These are phyloP conservation scores for Zoroaster sp. DNA, from an alignment of 53 echinoderm and acorn worm genomes.

Conservation along the genomic window DNA sequence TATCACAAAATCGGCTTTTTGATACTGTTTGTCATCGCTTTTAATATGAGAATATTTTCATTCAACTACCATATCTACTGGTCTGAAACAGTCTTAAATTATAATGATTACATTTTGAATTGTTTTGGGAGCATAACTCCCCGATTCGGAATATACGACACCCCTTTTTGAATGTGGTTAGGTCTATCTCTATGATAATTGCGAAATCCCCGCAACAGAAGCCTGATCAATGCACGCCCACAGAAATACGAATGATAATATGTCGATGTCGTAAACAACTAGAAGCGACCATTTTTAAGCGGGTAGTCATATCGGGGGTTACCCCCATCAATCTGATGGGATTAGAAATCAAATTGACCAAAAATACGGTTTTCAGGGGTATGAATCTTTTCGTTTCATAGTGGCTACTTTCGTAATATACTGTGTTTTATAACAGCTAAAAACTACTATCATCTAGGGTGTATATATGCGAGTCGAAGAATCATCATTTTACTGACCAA, in stretches of 20 bases:
- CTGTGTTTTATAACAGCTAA: too few relatives aligned
- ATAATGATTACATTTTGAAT: not conserved
- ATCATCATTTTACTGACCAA: not conserved
- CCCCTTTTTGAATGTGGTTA: not conserved
- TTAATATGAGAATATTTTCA: not conserved
- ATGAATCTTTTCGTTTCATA: too few relatives aligned
- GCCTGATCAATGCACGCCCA: not conserved
- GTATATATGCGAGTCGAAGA: too few relatives aligned
- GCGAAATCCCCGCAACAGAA: constrained; percentile 35
- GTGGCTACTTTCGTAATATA: too few relatives aligned
- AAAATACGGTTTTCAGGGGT: not conserved
- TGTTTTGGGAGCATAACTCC: not conserved
- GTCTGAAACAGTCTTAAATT: not conserved
- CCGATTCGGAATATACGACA: too few relatives aligned
- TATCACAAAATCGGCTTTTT: not conserved
- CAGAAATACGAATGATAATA: not conserved
- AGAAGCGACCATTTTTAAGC: constrained; percentile 27
- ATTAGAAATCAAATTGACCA: not conserved
- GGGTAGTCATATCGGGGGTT: not conserved
- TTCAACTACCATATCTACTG: not conserved
- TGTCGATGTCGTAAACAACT: constrained; percentile 15
- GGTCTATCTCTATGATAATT: not conserved
- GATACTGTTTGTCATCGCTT: not conserved
- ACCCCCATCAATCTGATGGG: not conserved
- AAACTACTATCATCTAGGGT: too few relatives aligned